A percentile compares a stretch with the other conserved stretches of the same genome.
phyloP scores from a whole-genome alignment of 2,888 invertebrate species.

The Chalcis sispes region DNA sequence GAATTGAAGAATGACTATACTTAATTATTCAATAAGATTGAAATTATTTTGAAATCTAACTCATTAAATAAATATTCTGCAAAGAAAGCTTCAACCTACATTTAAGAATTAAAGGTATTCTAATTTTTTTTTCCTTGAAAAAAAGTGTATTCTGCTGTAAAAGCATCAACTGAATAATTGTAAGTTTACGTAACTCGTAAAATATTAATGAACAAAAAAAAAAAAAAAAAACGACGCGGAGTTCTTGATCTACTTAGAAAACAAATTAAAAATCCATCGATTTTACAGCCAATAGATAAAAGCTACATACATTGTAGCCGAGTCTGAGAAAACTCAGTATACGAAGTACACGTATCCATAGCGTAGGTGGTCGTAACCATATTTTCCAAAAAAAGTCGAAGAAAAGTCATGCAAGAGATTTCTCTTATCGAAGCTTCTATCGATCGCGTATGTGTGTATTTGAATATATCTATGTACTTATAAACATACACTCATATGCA shows the following conservation, averaged over 20 bases:
- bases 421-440: slow-evolving; percentile 30
- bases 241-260: slow-evolving; percentile 25
- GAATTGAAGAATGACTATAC: no score
- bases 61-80: neutral
- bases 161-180: no score
- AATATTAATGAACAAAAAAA: slow-evolving; percentile 1
- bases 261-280: slow-evolving; percentile 24
- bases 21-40: no score
- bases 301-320: neutral
- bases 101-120: neutral
- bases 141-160: slow-evolving; percentile 12
- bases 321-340: neutral
- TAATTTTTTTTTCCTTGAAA: neutral
- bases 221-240: neutral
- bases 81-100: neutral
- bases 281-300: slow-evolving; percentile 2
- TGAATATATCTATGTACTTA: no score
- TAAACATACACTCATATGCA: no score
- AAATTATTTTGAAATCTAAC: no score
- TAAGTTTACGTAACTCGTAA: neutral
- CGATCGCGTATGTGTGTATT: neutral
- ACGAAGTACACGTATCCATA: no score
- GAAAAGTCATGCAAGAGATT: no score
- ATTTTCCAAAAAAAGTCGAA: no score
- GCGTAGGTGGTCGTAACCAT: no score